Evolutionary conservation across 2,797 vertebrate genomes (phyloP).

Genomic region (Aplochiton taeniatus): DNA sequence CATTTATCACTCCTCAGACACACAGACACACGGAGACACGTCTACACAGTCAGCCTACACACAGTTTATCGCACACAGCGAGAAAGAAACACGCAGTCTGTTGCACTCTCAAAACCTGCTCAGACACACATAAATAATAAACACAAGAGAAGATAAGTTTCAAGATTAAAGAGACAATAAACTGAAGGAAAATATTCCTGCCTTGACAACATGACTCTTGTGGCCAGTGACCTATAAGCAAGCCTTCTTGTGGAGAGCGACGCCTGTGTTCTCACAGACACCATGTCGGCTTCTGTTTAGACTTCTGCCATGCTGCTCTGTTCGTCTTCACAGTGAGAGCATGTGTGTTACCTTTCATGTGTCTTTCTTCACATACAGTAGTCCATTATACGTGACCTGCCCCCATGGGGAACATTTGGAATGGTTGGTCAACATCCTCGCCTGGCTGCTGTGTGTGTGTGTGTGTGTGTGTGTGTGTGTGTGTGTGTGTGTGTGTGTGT

Average conservation of each 20-base stretch:
- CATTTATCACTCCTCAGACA: slow-evolving; percentile 17
- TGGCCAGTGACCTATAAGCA: too few species aligned
- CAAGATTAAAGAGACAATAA: too few species aligned
- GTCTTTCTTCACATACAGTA: background rate
- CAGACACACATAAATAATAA: too few species aligned
- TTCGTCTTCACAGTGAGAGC: slow-evolving; percentile 2
- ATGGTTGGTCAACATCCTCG: background rate
- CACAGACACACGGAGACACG: slow-evolving; percentile 19
- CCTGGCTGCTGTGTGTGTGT: background rate
- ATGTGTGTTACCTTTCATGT: background rate
- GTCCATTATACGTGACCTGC: background rate
- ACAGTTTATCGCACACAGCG: background rate
- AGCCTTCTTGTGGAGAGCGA: too few species aligned
- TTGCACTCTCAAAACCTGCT: background rate
- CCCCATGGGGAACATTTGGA: background rate
- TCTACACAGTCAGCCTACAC: background rate
- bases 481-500: background rate
- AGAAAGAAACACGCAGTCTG: background rate
- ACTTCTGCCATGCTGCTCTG: too few species aligned
- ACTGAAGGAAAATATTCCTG: too few species aligned
- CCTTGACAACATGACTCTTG: too few species aligned
- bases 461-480: background rate
- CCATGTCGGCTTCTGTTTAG: too few species aligned
- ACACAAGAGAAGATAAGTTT: too few species aligned
- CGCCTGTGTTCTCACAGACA: too few species aligned